Percentiles rank a stretch among this genome's conserved stretches.
These are phyloP conservation scores for Portevinia maculata DNA, from an alignment of 2,888 invertebrate genomes.

Conservation along the genomic window DNA sequence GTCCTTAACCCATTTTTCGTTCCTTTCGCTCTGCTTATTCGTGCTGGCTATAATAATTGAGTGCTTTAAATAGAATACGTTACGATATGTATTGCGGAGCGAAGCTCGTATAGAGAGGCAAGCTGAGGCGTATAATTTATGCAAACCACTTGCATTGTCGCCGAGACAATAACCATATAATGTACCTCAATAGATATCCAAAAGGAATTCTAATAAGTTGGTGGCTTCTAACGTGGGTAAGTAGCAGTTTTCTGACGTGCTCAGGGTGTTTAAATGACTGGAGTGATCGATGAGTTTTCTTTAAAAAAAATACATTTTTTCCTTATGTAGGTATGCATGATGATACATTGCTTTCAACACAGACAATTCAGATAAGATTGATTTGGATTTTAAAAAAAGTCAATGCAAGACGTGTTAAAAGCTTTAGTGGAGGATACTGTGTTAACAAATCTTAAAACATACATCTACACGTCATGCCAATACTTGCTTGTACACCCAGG, in stretches of 20 bases:
- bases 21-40: slow-evolving; percentile 35
- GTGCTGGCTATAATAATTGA: slow-evolving; percentile 34
- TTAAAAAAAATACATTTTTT: slow-evolving; percentile 22
- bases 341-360: slow-evolving; percentile 2
- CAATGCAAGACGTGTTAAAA: no score
- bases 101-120: background rate
- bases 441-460: no score
- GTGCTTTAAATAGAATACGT: slow-evolving; percentile 53
- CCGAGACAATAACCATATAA: slow-evolving; percentile 62
- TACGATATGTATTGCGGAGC: slow-evolving; percentile 12
- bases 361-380: background rate
- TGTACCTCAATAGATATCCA: slow-evolving; percentile 45
- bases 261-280: slow-evolving; percentile 25
- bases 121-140: slow-evolving; percentile 56
- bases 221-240: slow-evolving; percentile 32
- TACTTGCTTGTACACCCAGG: no score
- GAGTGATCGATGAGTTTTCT: slow-evolving; percentile 28
- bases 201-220: slow-evolving; percentile 60
- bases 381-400: background rate
- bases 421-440: no score
- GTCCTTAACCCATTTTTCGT: slow-evolving; percentile 65
- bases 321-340: slow-evolving; percentile 14
- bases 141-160: slow-evolving; percentile 67
- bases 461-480: no score
- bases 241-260: slow-evolving; percentile 24